Percentiles rank a stretch among this genome's conserved stretches.
Evolutionary conservation across 2,888 invertebrate genomes (phyloP).

Genomic region (Oasisia sp.): DNA sequence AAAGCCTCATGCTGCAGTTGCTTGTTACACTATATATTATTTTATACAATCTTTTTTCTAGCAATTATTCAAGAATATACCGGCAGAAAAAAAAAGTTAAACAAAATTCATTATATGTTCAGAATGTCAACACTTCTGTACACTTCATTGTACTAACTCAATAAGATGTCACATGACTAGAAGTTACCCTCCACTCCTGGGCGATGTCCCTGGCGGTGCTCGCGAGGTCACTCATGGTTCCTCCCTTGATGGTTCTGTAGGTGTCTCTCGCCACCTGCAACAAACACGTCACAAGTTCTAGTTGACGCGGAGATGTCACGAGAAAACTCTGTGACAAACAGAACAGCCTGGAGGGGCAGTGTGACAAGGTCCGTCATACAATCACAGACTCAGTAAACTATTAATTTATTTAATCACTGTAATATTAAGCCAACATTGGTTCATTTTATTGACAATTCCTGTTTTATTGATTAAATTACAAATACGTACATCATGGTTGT

Average conservation of each 20-base stretch:
- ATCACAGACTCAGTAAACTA: no score
- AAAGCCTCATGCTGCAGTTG: no score
- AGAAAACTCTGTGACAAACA: no score
- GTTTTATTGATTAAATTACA: no score
- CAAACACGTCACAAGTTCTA: conserved; percentile 13
- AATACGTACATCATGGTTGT: no score
- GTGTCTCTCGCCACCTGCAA: conserved; percentile 72
- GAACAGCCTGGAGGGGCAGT: no score
- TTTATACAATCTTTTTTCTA: neutral
- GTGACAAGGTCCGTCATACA: no score
- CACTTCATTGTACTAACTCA: neutral
- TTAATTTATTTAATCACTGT: neutral
- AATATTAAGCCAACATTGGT: no score
- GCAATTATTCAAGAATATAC: neutral
- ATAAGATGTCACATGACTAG: neutral
- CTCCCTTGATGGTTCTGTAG: conserved; percentile 71
- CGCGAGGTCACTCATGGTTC: conserved; percentile 22
- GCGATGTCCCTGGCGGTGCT: conserved; percentile 30
- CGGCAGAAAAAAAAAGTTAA: neutral
- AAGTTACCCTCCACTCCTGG: conserved; percentile 31
- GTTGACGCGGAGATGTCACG: no score
- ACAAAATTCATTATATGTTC: neutral
- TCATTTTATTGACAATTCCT: no score
- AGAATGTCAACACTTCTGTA: neutral
- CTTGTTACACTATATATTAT: neutral